A percentile compares a stretch with the other conserved stretches of the same genome.
Evolutionary conservation across 1,140 invertebrate genomes (phyloP).

Genomic region (Venturia canescens): DNA sequence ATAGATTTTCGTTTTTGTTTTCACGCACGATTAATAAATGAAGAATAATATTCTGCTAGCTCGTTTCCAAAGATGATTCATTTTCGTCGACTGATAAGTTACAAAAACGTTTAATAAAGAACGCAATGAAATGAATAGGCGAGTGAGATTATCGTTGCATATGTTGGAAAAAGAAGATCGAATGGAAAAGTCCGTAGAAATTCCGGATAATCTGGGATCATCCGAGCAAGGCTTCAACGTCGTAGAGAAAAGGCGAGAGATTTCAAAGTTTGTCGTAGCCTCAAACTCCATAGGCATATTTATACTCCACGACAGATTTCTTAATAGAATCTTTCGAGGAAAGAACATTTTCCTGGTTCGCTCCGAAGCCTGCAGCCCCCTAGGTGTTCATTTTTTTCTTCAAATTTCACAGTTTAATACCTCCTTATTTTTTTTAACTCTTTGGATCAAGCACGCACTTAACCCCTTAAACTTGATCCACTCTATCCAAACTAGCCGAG

Average conservation of each 20-base stretch:
- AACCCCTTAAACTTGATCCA: too few species aligned
- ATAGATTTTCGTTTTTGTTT: too few species aligned
- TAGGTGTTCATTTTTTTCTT: not conserved
- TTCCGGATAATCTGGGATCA: constrained; percentile 52
- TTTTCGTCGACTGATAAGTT: not conserved
- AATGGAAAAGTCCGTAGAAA: constrained; percentile 27
- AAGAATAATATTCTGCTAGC: not conserved
- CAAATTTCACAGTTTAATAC: too few species aligned
- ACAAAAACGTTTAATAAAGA: not conserved
- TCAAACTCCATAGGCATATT: constrained; percentile 14
- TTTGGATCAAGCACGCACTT: not conserved
- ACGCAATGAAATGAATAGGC: not conserved
- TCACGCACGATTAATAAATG: not conserved
- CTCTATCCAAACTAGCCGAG: too few species aligned
- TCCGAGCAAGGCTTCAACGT: constrained; percentile 21
- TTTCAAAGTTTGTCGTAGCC: constrained; percentile 43
- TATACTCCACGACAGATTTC: not conserved
- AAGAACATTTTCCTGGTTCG: not conserved
- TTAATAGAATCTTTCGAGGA: not conserved
- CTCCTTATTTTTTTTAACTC: too few species aligned
- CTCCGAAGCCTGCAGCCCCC: not conserved
- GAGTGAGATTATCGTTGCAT: constrained; percentile 21
- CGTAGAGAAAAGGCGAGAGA: constrained; percentile 18
- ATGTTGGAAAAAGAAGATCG: not conserved
- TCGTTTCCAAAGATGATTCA: not conserved